phyloP scores from a whole-genome alignment of 2,797 vertebrate genomes.

The Nyctalus aviator region DNA sequence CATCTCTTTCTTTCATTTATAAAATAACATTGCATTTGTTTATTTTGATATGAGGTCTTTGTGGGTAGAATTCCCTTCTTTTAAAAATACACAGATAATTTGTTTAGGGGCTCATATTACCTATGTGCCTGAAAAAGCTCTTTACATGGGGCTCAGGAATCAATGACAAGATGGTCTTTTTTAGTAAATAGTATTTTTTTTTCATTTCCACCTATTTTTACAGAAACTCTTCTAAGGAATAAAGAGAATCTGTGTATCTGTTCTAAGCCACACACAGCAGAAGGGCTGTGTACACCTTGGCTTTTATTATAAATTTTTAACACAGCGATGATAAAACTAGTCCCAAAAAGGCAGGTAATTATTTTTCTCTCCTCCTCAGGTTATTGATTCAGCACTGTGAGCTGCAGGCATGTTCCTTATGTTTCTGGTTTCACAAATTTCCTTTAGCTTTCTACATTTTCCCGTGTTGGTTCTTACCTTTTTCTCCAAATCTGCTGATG shows the following conservation, averaged over 20 bases:
- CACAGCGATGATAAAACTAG: background rate
- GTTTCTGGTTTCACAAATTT: background rate
- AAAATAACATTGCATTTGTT: background rate
- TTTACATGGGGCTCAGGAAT: fast-evolving
- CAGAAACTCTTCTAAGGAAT: background rate
- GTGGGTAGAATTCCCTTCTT: background rate
- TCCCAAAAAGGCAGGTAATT: background rate
- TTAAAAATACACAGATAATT: background rate
- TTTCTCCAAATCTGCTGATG: fast-evolving
- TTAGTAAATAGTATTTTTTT: background rate
- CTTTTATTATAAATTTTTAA: background rate
- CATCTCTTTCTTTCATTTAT: background rate
- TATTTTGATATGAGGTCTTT: background rate
- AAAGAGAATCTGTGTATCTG: too few species aligned
- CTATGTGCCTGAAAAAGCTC: fast-evolving
- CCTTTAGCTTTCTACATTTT: background rate
- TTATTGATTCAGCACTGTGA: fast-evolving
- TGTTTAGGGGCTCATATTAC: background rate
- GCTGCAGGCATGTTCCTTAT: fast-evolving
- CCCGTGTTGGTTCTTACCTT: too few species aligned
- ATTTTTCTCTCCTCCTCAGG: background rate
- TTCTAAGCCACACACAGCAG: background rate
- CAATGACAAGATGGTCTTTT: background rate
- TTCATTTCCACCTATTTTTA: background rate
- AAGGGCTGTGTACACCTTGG: background rate